These are phyloP conservation scores for Fratercula arctica DNA, from an alignment of 2,797 vertebrate genomes.

Conservation along the genomic window DNA sequence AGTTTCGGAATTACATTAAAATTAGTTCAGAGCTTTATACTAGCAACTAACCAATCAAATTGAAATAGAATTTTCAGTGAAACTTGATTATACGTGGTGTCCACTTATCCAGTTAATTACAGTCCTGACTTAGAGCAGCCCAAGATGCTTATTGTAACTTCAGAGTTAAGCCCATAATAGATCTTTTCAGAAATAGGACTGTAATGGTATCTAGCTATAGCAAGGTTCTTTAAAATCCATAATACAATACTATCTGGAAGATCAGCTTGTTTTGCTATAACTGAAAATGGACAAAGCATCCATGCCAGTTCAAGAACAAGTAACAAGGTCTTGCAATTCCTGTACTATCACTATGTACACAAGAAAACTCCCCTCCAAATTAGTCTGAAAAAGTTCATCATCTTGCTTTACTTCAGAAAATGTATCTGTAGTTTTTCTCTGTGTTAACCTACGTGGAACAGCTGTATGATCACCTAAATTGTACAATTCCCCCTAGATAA, in stretches of 20 bases:
- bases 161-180: background rate
- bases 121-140: slow-evolving; percentile 13
- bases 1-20: background rate
- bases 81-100: slow-evolving; percentile 14
- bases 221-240: slow-evolving; percentile 36
- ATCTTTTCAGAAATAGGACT: slow-evolving; percentile 18
- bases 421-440: background rate
- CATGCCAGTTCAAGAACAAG: background rate
- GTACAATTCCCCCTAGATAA: slow-evolving; percentile 2
- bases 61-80: slow-evolving; percentile 33
- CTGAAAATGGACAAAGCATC: background rate
- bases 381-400: background rate
- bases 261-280: slow-evolving; percentile 36
- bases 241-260: background rate
- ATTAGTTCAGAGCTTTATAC: slow-evolving; percentile 1
- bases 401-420: background rate
- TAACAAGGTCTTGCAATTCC: background rate
- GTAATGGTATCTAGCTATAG: background rate
- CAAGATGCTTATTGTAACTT: slow-evolving; percentile 28
- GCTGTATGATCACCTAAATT: background rate
- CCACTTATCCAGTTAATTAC: slow-evolving; percentile 39
- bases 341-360: background rate
- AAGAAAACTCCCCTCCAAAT: background rate
- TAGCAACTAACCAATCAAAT: background rate
- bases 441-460: background rate